Evolutionary conservation across 2,888 invertebrate species (phyloP), one percentile per base, ranked within the genome.

Genomic region (Leptopilina drosophilae): DNA sequence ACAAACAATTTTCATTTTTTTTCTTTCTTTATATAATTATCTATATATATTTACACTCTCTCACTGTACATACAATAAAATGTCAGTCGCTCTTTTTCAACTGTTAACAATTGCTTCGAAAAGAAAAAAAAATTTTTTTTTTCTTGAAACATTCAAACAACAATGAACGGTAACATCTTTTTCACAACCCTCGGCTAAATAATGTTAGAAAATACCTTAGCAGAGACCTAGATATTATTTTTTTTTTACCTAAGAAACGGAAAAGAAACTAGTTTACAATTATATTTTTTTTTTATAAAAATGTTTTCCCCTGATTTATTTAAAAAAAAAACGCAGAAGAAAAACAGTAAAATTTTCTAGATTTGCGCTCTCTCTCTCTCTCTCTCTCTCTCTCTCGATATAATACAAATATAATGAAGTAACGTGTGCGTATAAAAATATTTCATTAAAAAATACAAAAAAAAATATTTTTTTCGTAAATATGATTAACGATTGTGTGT

Each of bases 131-230:
- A 33, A 33, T 7, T 42, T 42, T 42, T 42, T 42, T 42, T 42
- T 5, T 42, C 8, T 9, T 49, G 12, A 82, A 83, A 79, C 78
- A 78, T 79, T 83, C 80, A 81, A 78, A 78, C 81, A 85, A 85
- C 82, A 81, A 80, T 84, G 83, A 83, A 81, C 83, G 81, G 81
- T 86, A 87, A 85, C 81, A 82, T 85, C 79, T 85, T 83, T 81
- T 85, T 88, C 87, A 88, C 87, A 88, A 88, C 87, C 87, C 87
- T 85, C 80, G 80, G 80, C 84, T 85, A 85, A 82, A 81, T 84
- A 82, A 82, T 82, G 83, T 84, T 83, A 84, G 77, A 83, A 49
- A 42, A 73, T 59, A 73, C 40, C 73, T 73, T 56, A 73, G 73
- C 56, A 73, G n/a, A 73, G 53, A 73, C 69, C 69, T 73, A 69